Base-by-base conservation (phyloP, 2,113 vertebrate genomes). In the Indicator maculatus region DNA sequence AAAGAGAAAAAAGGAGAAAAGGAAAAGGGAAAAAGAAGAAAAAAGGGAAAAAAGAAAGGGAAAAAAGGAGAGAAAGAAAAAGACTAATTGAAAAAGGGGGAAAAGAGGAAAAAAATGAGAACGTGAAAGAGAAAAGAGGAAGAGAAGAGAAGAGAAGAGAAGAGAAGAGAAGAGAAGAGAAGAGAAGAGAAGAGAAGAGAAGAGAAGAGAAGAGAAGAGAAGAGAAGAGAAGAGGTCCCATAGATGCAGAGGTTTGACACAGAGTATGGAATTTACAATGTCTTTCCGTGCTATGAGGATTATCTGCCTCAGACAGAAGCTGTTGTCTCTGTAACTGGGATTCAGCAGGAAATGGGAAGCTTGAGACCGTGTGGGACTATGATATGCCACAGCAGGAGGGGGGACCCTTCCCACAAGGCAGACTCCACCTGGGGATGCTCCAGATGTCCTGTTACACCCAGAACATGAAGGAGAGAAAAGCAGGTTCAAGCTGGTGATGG, bases 91-190 rank as follows among this genome's bases (percentile, higher is more conserved):
- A 36, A 36, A 36, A 36, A 36, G 36, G 36, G 36, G 36, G 36
- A 36, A 36, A 36, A 36, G 36, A 36, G 7, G 36, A 36, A 36
- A 36, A 36, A 36, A 36, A 36, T 36, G 36, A 8, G 7, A 36
- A 36, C 7, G 36, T 36, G 36, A 36, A 36, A 36, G 6, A 2
- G 7, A 10, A 5, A 12, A 3, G 3, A 16, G 7, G 39, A 8
- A 10, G 28, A 41, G 38, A 9, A 5, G 1, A 16, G 8, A 4
- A 11, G 31, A 12, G 11, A 12, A 3, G 9, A 12, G 6, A 6
- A 47, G 53, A 30, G 16, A 10, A 30, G 17, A 7, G 2, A 15
- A 24, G 6, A 16, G 18, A 8, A 10, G 12, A 15, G 30, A 18
- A 15, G 8, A 11, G 24, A 17, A 16, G 16, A 12, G 6, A 9